phyloP scores from a whole-genome alignment of 35 echinoderm and acorn worm species.

The Anneissia japonica region DNA sequence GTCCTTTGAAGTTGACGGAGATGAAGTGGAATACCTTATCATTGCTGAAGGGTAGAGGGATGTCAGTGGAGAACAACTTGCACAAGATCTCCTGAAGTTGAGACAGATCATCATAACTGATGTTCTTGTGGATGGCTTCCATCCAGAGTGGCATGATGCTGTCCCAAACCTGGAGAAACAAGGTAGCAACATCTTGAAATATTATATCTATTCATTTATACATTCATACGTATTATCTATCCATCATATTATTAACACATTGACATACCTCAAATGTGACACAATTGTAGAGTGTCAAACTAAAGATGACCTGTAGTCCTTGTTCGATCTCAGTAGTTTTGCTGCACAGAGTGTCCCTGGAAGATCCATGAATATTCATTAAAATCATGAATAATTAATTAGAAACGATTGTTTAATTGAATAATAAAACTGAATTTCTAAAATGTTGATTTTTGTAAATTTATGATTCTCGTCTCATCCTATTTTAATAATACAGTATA shows the following conservation, averaged over 20 bases:
- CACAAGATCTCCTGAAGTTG: slow-evolving; percentile 88
- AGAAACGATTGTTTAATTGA: neutral
- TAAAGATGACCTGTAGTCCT: slow-evolving; percentile 81
- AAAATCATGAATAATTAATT: neutral
- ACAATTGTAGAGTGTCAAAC: slow-evolving; percentile 89
- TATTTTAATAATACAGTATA: neutral
- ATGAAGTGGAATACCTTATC: slow-evolving; percentile 94
- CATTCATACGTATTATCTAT: neutral
- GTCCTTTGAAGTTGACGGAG: slow-evolving; percentile 70
- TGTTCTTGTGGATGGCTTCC: slow-evolving; percentile 82
- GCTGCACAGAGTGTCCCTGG: slow-evolving; percentile 87
- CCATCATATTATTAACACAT: neutral
- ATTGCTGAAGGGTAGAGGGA: slow-evolving; percentile 88
- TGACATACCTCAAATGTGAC: slow-evolving; percentile 84
- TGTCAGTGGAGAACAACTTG: slow-evolving; percentile 79
- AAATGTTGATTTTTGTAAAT: neutral
- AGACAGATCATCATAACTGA: slow-evolving; percentile 67
- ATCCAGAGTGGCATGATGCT: slow-evolving; percentile 98
- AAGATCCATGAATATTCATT: neutral
- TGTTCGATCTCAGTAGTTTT: slow-evolving; percentile 73
- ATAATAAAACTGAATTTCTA: neutral
- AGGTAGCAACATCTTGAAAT: too few relatives aligned
- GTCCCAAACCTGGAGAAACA: slow-evolving; percentile 75
- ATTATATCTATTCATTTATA: too few relatives aligned
- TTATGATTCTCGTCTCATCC: too few relatives aligned